Evolutionary conservation across 2,888 invertebrate genomes (phyloP), one percentile per base, ranked within the genome.

Genomic region (Leptinotarsa juncta): DNA sequence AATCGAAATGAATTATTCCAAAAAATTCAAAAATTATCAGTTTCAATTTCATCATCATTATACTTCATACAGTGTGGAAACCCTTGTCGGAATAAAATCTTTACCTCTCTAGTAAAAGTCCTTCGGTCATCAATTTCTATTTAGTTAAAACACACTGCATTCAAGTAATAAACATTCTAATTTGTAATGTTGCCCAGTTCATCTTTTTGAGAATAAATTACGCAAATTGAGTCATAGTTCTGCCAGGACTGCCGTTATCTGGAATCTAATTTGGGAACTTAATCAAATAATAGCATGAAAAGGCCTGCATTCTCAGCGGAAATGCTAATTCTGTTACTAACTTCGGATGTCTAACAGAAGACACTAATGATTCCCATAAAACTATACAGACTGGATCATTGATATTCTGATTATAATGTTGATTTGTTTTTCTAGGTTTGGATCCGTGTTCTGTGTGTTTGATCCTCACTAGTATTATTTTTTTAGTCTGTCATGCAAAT

Each of bases 161-260:
- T 50, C 50, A 3, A 23, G 4, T 14, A 57, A 15, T 57, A 23
- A 23, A 14, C 57, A 57, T 14, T 23, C 23, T 3, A 57, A 20
- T 10, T 20, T 57, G 14, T 57, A 20, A 57, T 14, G 20, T 67
- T 71, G 57, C 74, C 74, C 74, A 74, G 65, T 51, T 69, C 62
- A 23, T 42, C 62, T 67, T 74, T 74, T 71, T 70, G 65, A 67
- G 62, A 65, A 71, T 74, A 71, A 71, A 74, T 74, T 74, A 71
- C 57, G 57, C 42, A 71, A 71, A 71, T 74, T 71, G 74, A 18
- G 57, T 32, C 65, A 23, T 50, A 55, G 55, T 68, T 65, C 32
- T 57, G 73, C 51, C 51, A 49, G 66, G 57, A 5, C 48, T 16
- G 32, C 42, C 14, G 51, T 66, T 74, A 71, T 71, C 74, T 74